Evolutionary conservation across 2,888 invertebrate species (phyloP).

Genomic region (Oxystoma pomonae): DNA sequence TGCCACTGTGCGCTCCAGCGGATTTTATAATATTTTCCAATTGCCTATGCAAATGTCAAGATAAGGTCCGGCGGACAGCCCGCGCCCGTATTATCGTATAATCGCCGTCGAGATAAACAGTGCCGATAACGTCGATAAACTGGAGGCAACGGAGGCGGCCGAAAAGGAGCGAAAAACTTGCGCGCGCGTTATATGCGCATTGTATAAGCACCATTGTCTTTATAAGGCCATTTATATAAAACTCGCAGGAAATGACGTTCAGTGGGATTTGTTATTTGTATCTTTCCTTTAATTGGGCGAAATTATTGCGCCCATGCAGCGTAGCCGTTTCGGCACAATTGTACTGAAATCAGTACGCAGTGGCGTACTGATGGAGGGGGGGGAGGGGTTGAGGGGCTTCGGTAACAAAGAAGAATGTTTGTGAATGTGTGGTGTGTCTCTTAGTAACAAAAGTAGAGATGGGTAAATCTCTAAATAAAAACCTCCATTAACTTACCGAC

Average conservation of each 20-base stretch:
- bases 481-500: too few species aligned
- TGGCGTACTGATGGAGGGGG: too few species aligned
- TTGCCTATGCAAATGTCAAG: not conserved
- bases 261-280: not conserved
- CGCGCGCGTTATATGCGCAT: too few species aligned
- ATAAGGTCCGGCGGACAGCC: not conserved
- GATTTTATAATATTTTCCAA: not conserved
- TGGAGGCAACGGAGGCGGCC: not conserved
- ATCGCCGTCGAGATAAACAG: not conserved
- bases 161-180: not conserved
- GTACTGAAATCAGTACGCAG: too few species aligned
- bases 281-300: not conserved
- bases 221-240: not conserved
- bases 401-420: too few species aligned
- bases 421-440: too few species aligned
- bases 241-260: not conserved
- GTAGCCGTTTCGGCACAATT: too few species aligned
- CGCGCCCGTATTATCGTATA: not conserved
- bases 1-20: not conserved
- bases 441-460: too few species aligned
- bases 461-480: too few species aligned
- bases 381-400: too few species aligned
- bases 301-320: too few species aligned
- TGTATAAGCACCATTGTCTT: not conserved
- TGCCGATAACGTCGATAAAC: not conserved